Conservation (phyloP, 2,888 invertebrate species). For the Cybosia mesomella region DNA sequence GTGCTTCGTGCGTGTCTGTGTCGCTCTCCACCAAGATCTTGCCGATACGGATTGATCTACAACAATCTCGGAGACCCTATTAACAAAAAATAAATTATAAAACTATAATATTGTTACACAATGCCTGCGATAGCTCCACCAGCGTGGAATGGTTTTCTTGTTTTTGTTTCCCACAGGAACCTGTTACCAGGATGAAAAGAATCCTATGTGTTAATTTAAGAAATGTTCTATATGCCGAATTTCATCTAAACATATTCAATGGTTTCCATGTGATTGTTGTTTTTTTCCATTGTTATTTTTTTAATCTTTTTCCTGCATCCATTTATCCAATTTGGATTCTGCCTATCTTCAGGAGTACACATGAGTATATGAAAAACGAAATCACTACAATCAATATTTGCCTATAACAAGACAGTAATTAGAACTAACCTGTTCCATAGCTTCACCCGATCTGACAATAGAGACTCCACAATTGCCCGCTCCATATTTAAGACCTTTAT, state of each 20-base stretch:
- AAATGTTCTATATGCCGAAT: neutral
- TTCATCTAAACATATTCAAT: neutral
- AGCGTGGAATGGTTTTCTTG: too few relatives aligned
- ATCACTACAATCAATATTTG: neutral
- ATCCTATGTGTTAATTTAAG: neutral
- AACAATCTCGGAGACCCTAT: constrained; percentile 96
- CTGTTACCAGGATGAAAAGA: neutral
- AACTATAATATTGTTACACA: neutral
- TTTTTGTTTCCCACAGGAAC: neutral
- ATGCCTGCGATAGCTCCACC: too few relatives aligned
- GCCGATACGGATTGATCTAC: constrained; percentile 98
- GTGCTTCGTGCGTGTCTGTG: constrained; percentile 97
- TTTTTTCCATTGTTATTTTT: too few relatives aligned
- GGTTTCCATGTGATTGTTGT: too few relatives aligned
- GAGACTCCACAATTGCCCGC: constrained; percentile 99
- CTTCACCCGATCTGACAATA: constrained; percentile 97
- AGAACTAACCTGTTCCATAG: constrained; percentile 94
- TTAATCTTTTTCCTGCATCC: neutral
- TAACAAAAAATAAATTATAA: neutral
- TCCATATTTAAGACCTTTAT: constrained; percentile 97
- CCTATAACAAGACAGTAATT: neutral
- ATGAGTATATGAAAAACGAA: neutral
- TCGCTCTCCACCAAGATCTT: constrained; percentile 99
- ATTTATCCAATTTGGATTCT: neutral
- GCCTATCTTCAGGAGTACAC: neutral